Evolutionary conservation across 2,797 vertebrate species (phyloP).

Genomic region (Lutjanus campechanus): DNA sequence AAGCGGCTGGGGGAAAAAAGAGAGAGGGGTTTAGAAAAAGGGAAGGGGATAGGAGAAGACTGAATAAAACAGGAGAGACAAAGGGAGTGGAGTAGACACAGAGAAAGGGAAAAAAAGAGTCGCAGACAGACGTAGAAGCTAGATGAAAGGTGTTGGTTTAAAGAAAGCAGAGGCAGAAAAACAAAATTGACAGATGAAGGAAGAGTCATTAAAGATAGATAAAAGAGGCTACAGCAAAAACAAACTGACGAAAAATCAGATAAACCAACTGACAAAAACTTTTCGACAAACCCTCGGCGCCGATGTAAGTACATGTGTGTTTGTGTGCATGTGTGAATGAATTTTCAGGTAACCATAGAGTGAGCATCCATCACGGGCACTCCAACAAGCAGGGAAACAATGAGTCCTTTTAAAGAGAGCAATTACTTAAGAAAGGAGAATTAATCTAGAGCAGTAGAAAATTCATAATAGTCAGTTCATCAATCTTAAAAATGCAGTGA

Average conservation of each 20-base stretch:
- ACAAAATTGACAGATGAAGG: constrained; percentile 61
- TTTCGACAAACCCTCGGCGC: constrained; percentile 11
- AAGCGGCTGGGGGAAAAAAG: constrained; percentile 24
- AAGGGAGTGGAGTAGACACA: constrained; percentile 42
- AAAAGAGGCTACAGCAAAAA: constrained; percentile 35
- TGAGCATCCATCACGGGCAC: neutral
- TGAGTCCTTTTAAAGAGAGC: neutral
- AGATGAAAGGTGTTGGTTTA: constrained; percentile 68
- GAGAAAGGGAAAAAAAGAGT: neutral
- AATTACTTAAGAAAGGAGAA: neutral
- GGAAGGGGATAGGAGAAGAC: constrained; percentile 49
- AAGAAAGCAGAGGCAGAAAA: constrained; percentile 54
- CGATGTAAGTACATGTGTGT: neutral
- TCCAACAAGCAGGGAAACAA: constrained; percentile 7
- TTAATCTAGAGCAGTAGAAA: no score
- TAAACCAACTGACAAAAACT: constrained; percentile 38
- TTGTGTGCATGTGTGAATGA: no score
- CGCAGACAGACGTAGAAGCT: constrained; percentile 45
- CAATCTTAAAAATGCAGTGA: no score
- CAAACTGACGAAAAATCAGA: constrained; percentile 46
- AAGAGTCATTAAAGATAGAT: constrained; percentile 62
- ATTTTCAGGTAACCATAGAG: neutral
- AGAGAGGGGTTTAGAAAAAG: constrained; percentile 35
- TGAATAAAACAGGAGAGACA: constrained; percentile 55
- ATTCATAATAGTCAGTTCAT: no score